Evolutionary conservation across 2,113 vertebrate species (phyloP).

Genomic region (Protomyctophum bolini): DNA sequence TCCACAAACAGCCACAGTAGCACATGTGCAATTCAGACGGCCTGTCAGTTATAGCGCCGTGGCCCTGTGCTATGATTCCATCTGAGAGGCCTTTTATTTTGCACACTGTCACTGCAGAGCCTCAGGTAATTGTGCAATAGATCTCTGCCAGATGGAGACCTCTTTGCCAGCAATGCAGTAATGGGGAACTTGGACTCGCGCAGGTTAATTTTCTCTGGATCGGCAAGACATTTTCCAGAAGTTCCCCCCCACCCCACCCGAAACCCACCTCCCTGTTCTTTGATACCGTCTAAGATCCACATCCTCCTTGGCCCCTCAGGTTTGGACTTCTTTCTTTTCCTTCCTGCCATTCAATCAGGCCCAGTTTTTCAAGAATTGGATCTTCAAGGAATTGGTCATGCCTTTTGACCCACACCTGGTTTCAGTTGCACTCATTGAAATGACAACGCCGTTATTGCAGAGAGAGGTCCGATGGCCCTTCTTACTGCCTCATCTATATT

Average conservation of each 20-base stretch:
- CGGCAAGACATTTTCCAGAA: constrained; percentile 49
- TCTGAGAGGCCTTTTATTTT: constrained; percentile 49
- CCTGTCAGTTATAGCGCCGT: constrained; percentile 34
- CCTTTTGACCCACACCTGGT: constrained; percentile 16
- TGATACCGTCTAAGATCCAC: constrained; percentile 44
- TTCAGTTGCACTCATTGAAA: constrained; percentile 24
- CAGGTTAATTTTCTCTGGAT: constrained; percentile 58
- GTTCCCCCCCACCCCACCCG: neutral
- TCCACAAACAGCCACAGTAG: too few relatives aligned
- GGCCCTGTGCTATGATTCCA: constrained; percentile 37
- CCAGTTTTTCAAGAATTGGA: constrained; percentile 32
- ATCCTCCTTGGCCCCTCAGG: constrained; percentile 10
- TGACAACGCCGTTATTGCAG: constrained; percentile 34
- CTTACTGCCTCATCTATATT: constrained; percentile 45
- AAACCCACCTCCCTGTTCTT: constrained; percentile 1
- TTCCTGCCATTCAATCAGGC: constrained; percentile 3
- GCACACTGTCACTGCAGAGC: constrained; percentile 43
- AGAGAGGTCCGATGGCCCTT: constrained; percentile 28
- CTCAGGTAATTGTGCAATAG: constrained; percentile 64
- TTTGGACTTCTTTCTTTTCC: constrained; percentile 1
- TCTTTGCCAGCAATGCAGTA: constrained; percentile 43
- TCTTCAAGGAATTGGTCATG: constrained; percentile 32
- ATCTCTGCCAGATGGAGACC: constrained; percentile 74
- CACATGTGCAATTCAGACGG: constrained; percentile 28
- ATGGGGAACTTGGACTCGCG: constrained; percentile 38